These are phyloP conservation scores for Cavia porcellus DNA, from an alignment of 2,113 vertebrate species.

Conservation along the genomic window DNA sequence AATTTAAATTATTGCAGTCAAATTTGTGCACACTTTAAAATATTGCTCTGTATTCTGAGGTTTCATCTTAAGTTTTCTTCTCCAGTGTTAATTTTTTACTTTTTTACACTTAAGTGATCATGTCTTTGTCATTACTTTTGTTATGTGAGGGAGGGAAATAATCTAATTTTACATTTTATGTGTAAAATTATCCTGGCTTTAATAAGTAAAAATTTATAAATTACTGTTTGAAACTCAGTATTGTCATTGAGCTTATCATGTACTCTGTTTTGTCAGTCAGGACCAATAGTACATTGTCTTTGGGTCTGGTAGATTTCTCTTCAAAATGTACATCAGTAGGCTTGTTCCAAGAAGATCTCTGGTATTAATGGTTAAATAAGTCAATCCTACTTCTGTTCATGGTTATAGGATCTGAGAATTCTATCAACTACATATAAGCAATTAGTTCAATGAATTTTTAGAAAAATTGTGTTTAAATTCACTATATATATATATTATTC, in stretches of 20 bases:
- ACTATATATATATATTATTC: background rate
- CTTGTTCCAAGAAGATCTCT: background rate
- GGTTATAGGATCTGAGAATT: background rate
- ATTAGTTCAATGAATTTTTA: background rate
- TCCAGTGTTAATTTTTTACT: background rate
- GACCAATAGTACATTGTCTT: background rate
- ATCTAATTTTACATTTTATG: background rate
- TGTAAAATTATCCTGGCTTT: background rate
- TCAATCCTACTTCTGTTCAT: background rate
- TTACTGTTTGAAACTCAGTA: background rate
- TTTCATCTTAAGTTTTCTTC: background rate
- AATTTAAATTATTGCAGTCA: background rate
- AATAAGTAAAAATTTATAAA: background rate
- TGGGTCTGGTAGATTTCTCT: background rate
- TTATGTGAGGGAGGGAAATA: background rate
- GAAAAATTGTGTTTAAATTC: background rate
- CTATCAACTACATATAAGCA: background rate
- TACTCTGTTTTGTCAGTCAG: background rate
- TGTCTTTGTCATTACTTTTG: background rate
- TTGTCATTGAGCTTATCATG: background rate
- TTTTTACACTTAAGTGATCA: constrained; percentile 7
- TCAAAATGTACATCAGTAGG: background rate
- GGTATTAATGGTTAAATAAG: background rate
- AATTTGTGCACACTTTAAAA: constrained; percentile 1
- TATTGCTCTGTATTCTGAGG: background rate